phyloP scores from a whole-genome alignment of 2,888 invertebrate species.

The Xiphydria camelus region DNA sequence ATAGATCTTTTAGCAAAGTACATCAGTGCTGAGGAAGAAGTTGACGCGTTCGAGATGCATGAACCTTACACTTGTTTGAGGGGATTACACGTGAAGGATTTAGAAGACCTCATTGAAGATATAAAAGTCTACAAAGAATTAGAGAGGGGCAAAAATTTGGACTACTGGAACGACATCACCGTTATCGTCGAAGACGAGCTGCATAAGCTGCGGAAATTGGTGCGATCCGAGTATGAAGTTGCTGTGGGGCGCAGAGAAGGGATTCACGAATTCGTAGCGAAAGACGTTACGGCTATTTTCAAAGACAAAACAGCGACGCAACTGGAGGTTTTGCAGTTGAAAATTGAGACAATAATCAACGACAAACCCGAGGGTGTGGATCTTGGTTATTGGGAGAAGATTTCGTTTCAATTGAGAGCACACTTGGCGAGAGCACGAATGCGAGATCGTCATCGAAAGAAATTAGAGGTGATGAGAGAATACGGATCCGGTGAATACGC shows the following conservation, averaged over 20 bases:
- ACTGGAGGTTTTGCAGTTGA: conserved; percentile 77
- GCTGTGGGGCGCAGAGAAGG: conserved; percentile 70
- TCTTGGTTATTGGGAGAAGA: conserved; percentile 97
- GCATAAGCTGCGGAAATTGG: conserved; percentile 78
- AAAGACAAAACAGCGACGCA: conserved; percentile 91
- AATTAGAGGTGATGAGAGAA: conserved; percentile 71
- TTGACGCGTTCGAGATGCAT: conserved; percentile 95
- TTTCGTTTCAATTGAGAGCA: conserved; percentile 93
- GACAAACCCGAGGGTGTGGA: conserved; percentile 88
- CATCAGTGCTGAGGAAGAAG: conserved; percentile 85
- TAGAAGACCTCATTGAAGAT: conserved; percentile 95
- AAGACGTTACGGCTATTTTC: conserved; percentile 87
- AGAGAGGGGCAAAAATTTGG: conserved; percentile 83
- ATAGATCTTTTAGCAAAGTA: conserved; percentile 97
- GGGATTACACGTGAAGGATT: conserved; percentile 84
- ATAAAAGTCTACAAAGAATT: conserved; percentile 94
- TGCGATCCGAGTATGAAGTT: conserved; percentile 66
- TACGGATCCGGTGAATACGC: conserved; percentile 86
- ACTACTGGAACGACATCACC: conserved; percentile 96
- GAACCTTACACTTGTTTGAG: conserved; percentile 96
- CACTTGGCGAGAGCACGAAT: conserved; percentile 92
- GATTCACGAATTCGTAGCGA: conserved; percentile 89
- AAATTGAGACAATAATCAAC: conserved; percentile 85
- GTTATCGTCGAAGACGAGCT: conserved; percentile 93
- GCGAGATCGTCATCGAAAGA: conserved; percentile 89